These are phyloP conservation scores for Chamaetylas fuelleborni DNA, from an alignment of 2,113 vertebrate species.

Conservation along the genomic window DNA sequence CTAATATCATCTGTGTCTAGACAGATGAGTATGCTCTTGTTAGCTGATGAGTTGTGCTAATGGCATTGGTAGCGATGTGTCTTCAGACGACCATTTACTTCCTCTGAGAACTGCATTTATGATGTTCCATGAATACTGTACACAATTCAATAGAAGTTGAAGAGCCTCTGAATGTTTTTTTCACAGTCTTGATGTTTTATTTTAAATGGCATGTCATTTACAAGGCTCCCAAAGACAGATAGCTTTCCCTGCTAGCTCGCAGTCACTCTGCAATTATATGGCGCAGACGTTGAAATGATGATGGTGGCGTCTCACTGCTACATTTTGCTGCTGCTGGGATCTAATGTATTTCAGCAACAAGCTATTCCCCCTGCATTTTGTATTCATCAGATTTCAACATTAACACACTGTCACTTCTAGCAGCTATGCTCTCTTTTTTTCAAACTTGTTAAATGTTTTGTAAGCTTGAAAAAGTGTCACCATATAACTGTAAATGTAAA, in stretches of 20 bases:
- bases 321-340: constrained; percentile 48
- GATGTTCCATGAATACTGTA: constrained; percentile 13
- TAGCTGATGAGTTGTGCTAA: constrained; percentile 58
- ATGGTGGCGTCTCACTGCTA: constrained; percentile 35
- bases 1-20: constrained; percentile 52
- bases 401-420: constrained; percentile 37
- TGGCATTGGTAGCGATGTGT: constrained; percentile 32
- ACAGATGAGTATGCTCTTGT: constrained; percentile 48
- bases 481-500: background rate
- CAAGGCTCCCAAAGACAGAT: constrained; percentile 48
- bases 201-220: constrained; percentile 54
- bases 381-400: constrained; percentile 47
- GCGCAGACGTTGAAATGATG: constrained; percentile 31
- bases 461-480: background rate
- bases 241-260: background rate
- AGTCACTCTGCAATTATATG: constrained; percentile 54
- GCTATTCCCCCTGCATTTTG: constrained; percentile 36
- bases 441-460: constrained; percentile 11
- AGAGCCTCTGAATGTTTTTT: constrained; percentile 51
- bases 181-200: constrained; percentile 43
- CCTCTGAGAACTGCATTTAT: constrained; percentile 44
- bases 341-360: constrained; percentile 45
- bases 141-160: constrained; percentile 36
- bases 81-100: constrained; percentile 59
- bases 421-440: background rate